Base-by-base conservation (phyloP, 2,113 vertebrate species). In the Alouatta palliata region DNA sequence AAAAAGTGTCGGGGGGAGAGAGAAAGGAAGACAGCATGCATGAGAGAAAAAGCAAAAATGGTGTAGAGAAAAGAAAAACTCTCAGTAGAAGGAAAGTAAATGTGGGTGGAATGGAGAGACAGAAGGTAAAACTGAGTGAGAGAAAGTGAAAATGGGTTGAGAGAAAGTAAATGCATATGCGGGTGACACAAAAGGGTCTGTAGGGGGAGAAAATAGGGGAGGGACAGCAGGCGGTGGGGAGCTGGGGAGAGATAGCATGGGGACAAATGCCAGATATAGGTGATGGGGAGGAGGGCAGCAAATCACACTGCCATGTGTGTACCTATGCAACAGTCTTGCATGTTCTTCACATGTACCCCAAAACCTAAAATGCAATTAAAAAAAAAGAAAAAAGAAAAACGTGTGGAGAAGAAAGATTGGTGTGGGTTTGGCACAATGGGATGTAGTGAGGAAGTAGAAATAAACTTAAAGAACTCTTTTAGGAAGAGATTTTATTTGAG, bases 401-500 rank as follows among this genome's bases (percentile, higher is more conserved):
- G 6, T 20, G 21, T 47, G 37, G 7, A 9, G 54, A 14, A 54
- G 23, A 66, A 75, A 56, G 82, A 76, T 61, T 70, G 30, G 8
- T 68, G 17, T 85, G n/a, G 13, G 11, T 84, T 61, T 75, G 45
- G 40, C 54, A 83, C 32, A 79, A 43, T 68, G 73, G 37, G 35
- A 49, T 19, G 21, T 20, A 32, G 21, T 61, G 43, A 97, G 37
- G 8, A 95, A 76, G 21, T 87, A 19, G 43, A 87, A 87, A 89
- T 86, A 93, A 20, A 21, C 79, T 92, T 70, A 58, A 75, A 30
- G 21, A 75, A 71, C 40, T 91, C 56, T 81, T 43, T 77, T 21
- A 58, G 45, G 77, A 93, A 97, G 35, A 66, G 10, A 90, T 91
- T 90, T 89, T 49, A 71, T 93, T 94, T 87, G 86, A 90, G 37